A percentile compares a stretch with the other conserved stretches of the same genome.
phyloP scores from a whole-genome alignment of 2,888 invertebrate genomes.

The Laspeyria flexula region DNA sequence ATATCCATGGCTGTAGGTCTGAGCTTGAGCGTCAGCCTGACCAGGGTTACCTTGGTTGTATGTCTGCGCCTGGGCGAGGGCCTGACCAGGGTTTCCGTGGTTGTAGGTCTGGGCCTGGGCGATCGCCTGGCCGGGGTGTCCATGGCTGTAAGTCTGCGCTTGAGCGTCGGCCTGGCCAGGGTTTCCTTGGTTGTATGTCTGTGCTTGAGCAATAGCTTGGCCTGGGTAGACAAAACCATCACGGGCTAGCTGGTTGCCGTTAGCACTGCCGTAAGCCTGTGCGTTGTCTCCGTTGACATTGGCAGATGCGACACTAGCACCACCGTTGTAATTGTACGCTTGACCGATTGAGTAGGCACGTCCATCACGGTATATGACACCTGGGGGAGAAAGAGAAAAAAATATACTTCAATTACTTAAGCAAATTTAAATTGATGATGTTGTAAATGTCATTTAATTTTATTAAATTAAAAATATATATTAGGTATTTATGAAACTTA shows the following conservation, averaged over 20 bases:
- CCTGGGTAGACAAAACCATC: conserved; percentile 58
- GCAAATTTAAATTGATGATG: no score
- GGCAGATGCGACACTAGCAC: conserved; percentile 61
- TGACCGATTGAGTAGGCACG: conserved; percentile 66
- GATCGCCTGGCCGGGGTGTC: conserved; percentile 44
- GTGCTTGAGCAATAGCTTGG: conserved; percentile 54
- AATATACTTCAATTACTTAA: no score
- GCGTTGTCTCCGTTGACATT: conserved; percentile 53
- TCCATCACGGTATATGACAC: conserved; percentile 67
- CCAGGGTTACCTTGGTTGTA: no score
- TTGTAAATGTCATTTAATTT: no score
- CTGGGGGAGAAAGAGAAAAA: conserved; percentile 41
- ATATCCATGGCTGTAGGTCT: conserved; percentile 27
- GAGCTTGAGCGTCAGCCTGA: conserved; percentile 54
- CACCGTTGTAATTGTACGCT: conserved; percentile 60
- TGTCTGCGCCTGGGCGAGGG: conserved; percentile 50
- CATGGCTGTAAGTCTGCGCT: conserved; percentile 34
- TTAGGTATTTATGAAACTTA: conserved; percentile 53
- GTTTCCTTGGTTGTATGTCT: conserved; percentile 26
- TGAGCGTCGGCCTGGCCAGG: conserved; percentile 50
- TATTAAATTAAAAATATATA: no score
- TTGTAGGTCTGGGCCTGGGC: conserved; percentile 44
- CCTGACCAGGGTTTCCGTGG: conserved; percentile 39
- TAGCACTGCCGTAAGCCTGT: conserved; percentile 33
- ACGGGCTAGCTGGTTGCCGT: conserved; percentile 47